phyloP scores from a whole-genome alignment of 2,888 invertebrate species.

The Heliconius cydno region DNA sequence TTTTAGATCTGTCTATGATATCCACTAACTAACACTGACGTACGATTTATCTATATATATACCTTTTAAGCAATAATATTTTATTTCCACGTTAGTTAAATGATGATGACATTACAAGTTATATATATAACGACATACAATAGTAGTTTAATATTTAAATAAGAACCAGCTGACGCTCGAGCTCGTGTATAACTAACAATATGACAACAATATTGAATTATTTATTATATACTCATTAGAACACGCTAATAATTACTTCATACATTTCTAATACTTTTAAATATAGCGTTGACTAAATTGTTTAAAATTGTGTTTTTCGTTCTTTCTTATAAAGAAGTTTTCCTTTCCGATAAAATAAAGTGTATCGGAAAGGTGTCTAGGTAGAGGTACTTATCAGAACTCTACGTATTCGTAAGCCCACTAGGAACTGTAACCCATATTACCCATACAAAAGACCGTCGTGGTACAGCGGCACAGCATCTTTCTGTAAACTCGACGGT shows the following conservation, averaged over 20 bases:
- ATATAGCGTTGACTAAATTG: neutral
- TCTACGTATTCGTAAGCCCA: too few relatives aligned
- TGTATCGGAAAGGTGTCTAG: too few relatives aligned
- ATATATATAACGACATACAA: neutral
- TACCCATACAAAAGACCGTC: neutral
- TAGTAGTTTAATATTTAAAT: conserved; percentile 24
- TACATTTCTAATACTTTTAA: neutral
- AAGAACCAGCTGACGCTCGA: conserved; percentile 24
- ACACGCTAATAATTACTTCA: conserved; percentile 25
- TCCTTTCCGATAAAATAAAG: too few relatives aligned
- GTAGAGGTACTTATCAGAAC: too few relatives aligned
- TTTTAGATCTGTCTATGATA: neutral
- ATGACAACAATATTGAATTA: conserved; percentile 28
- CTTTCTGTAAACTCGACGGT: neutral
- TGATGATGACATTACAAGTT: neutral
- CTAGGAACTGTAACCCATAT: too few relatives aligned
- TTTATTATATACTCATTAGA: conserved; percentile 20
- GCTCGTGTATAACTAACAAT: conserved; percentile 17
- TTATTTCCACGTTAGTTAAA: neutral
- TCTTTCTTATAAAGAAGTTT: neutral
- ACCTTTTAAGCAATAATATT: neutral
- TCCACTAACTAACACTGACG: neutral
- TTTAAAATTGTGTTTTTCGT: neutral
- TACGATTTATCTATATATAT: neutral
- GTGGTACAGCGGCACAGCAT: neutral